A percentile compares a stretch with the other conserved stretches of the same genome.
Conservation (phyloP, 1,140 invertebrate species). For the Tetragonula clypearis region DNA sequence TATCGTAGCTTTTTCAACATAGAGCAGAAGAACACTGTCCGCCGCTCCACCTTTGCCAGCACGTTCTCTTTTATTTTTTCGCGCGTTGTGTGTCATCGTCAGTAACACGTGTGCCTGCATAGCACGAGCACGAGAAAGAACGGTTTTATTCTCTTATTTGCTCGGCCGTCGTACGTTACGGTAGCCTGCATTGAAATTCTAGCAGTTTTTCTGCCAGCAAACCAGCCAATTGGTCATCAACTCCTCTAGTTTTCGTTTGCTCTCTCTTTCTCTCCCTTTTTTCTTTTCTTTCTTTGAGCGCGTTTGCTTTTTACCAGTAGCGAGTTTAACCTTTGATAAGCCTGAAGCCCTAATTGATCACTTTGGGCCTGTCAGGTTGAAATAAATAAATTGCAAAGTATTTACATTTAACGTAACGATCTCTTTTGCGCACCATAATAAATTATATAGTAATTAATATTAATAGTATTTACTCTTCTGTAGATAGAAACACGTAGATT, state of each 20-base stretch:
- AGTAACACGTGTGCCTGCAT: constrained; percentile 4
- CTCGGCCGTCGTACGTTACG: constrained; percentile 41
- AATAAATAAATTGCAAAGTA: no score
- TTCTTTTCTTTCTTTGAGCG: not conserved
- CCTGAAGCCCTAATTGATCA: no score
- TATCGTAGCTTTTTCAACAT: constrained; percentile 17
- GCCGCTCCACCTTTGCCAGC: not conserved
- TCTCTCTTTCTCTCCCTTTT: not conserved
- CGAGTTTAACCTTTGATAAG: not conserved
- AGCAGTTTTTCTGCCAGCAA: constrained; percentile 64
- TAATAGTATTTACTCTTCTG: no score
- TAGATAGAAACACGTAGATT: no score
- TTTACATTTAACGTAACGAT: no score
- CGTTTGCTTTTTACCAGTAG: not conserved
- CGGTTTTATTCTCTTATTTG: constrained; percentile 61
- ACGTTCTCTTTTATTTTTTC: not conserved
- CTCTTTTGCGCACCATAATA: no score
- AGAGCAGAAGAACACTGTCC: not conserved
- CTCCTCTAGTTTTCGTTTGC: constrained; percentile 9
- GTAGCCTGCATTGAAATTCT: constrained; percentile 66
- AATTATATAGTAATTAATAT: no score
- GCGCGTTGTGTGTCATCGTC: constrained; percentile 1
- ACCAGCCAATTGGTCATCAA: constrained; percentile 50
- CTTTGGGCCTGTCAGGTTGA: no score
- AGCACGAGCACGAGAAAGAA: constrained; percentile 13